Percentiles rank a stretch among this genome's conserved stretches.
phyloP scores from a whole-genome alignment of 1,140 invertebrate species.

The Drosophila pectinifera region DNA sequence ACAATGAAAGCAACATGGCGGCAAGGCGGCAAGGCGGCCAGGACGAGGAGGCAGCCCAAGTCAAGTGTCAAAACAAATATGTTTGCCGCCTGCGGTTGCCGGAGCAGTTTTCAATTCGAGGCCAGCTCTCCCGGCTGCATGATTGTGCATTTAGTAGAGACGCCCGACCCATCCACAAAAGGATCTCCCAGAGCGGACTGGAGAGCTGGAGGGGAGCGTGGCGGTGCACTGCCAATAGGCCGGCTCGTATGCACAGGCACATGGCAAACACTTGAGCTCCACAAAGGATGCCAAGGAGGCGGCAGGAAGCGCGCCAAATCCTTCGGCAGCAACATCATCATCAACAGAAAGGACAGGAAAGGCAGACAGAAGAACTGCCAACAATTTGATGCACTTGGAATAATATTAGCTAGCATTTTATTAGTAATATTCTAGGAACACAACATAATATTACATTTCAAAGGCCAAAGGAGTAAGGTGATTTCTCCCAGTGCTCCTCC shows the following conservation, averaged over 20 bases:
- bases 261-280: slow-evolving; percentile 69
- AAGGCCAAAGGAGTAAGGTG: too few species aligned
- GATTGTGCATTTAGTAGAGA: slow-evolving; percentile 77
- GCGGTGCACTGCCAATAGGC: slow-evolving; percentile 35
- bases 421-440: too few species aligned
- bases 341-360: slow-evolving; percentile 13
- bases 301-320: slow-evolving; percentile 44
- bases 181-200: slow-evolving; percentile 6
- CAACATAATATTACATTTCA: too few species aligned
- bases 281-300: slow-evolving; percentile 5
- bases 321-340: slow-evolving; percentile 57
- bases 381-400: slow-evolving; percentile 48
- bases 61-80: slow-evolving; percentile 69
- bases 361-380: slow-evolving; percentile 28
- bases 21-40: neutral
- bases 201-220: neutral
- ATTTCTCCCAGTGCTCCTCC: slow-evolving; percentile 15
- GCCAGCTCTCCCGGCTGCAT: slow-evolving; percentile 37
- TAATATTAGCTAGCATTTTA: too few species aligned
- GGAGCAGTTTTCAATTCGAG: slow-evolving; percentile 53
- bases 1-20: slow-evolving; percentile 63
- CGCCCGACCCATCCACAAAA: slow-evolving; percentile 12
- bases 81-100: slow-evolving; percentile 56
- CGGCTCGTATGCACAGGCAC: slow-evolving; percentile 70
- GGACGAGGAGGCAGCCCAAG: slow-evolving; percentile 25